Evolutionary conservation across 2,888 invertebrate species (phyloP), one percentile per base, ranked within the genome.

Genomic region (Pollenia amentaria): DNA sequence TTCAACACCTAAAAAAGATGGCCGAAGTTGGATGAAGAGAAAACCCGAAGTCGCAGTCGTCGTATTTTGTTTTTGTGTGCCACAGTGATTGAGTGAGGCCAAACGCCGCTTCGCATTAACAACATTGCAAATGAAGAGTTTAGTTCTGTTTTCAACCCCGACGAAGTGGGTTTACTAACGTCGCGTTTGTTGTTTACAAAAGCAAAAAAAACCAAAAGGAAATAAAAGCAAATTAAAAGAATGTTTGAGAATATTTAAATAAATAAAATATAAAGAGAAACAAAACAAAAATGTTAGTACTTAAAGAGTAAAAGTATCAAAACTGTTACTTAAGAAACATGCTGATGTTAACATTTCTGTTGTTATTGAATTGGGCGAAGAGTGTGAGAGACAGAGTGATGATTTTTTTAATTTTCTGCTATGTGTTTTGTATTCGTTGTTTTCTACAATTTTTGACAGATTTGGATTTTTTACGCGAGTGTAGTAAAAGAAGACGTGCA

Each of bases 101-200:
- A 79, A 76, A 76, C 69, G 88, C 81, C 80, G 88, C 85, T 85
- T 87, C 76, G 60, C 83, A 72, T 85, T 85, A 81, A 85, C 88
- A 85, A 83, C 80, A 87, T 62, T 69, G 87, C 84, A 82, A 88
- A 85, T 83, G 84, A 88, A 89, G 87, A 84, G 87, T 89, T 89
- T 89, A 89, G 89, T 89, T 89, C 88, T 89, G 88, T 88, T 88
- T 89, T 84, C 89, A 88, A 89, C 89, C 89, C 88, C 89, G 88
- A 88, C 82, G 87, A 88, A 85, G 84, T 86, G 88, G 87, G 86
- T 86, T 73, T 84, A 81, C 57, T 55, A 77, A 62, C 76, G 79
- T 65, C 87, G 87, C 87, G 84, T 87, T 73, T 84, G 53, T 82
- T 60, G 80, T 67, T 77, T 83, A 87, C 80, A 82, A 76, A 75